A percentile compares a stretch with the other conserved stretches of the same genome.
phyloP scores from a whole-genome alignment of 2,113 vertebrate species.

The Pituophis catenifer region DNA sequence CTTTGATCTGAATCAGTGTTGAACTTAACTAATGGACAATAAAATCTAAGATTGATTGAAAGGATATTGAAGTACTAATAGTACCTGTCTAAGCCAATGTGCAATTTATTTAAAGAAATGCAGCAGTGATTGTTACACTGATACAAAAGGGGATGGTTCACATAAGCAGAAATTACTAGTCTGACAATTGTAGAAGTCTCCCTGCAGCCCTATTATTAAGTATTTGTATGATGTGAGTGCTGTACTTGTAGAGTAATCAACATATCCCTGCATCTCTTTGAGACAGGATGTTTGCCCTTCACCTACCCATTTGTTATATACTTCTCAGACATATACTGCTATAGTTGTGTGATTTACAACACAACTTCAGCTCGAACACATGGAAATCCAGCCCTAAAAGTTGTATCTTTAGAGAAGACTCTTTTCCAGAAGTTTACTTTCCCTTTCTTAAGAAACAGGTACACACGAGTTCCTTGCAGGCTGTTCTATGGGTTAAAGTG shows the following conservation, averaged over 20 bases:
- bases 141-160: background rate
- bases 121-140: background rate
- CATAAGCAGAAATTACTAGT: background rate
- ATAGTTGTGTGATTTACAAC: background rate
- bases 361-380: background rate
- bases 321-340: background rate
- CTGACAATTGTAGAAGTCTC: background rate
- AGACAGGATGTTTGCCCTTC: background rate
- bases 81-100: slow-evolving; percentile 10
- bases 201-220: background rate
- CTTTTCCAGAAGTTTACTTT: background rate
- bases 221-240: background rate
- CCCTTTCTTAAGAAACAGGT: background rate
- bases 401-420: background rate
- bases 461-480: background rate
- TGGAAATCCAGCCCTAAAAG: background rate
- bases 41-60: slow-evolving; percentile 12
- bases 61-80: background rate
- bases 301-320: background rate
- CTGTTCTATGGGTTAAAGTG: background rate
- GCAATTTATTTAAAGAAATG: background rate
- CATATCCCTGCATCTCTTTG: background rate
- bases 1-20: background rate
- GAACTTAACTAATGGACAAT: background rate
- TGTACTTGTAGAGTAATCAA: background rate